Conservation (phyloP, 2,113 vertebrate species). For the Pterophyllum scalare region DNA sequence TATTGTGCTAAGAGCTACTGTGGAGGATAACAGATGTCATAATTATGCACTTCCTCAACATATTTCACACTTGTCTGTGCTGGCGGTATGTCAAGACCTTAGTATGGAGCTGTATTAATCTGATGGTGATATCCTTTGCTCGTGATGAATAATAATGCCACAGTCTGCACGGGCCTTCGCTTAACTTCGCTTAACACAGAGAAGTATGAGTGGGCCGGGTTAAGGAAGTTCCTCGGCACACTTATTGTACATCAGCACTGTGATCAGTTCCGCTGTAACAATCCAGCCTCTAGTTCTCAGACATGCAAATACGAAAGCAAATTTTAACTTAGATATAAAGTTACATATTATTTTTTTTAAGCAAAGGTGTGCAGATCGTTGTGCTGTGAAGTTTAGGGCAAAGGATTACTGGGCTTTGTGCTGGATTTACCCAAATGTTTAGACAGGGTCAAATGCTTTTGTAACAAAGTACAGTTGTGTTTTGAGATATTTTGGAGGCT, state of each 20-base stretch:
- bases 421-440: slow-evolving; percentile 36
- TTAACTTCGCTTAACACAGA: slow-evolving; percentile 70
- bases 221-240: slow-evolving; percentile 68
- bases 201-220: slow-evolving; percentile 31
- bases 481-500: not conserved
- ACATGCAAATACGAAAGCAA: not conserved
- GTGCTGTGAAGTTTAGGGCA: slow-evolving; percentile 13
- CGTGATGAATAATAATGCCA: slow-evolving; percentile 74
- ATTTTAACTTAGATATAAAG: not conserved
- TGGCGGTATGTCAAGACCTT: slow-evolving; percentile 60
- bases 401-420: slow-evolving; percentile 35
- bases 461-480: slow-evolving; percentile 18
- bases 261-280: slow-evolving; percentile 6
- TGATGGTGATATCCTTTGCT: slow-evolving; percentile 81
- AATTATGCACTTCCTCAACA: slow-evolving; percentile 92
- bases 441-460: slow-evolving; percentile 40
- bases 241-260: slow-evolving; percentile 44
- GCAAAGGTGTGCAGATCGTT: not conserved
- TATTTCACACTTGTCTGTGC: slow-evolving; percentile 84
- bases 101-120: slow-evolving; percentile 80
- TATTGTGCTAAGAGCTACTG: slow-evolving; percentile 87
- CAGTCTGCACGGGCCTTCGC: slow-evolving; percentile 64
- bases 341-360: not conserved
- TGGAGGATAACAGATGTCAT: slow-evolving; percentile 90
- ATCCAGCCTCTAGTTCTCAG: not conserved